Conservation (phyloP, 2,797 vertebrate species). For the Zenarchopterus dispar region DNA sequence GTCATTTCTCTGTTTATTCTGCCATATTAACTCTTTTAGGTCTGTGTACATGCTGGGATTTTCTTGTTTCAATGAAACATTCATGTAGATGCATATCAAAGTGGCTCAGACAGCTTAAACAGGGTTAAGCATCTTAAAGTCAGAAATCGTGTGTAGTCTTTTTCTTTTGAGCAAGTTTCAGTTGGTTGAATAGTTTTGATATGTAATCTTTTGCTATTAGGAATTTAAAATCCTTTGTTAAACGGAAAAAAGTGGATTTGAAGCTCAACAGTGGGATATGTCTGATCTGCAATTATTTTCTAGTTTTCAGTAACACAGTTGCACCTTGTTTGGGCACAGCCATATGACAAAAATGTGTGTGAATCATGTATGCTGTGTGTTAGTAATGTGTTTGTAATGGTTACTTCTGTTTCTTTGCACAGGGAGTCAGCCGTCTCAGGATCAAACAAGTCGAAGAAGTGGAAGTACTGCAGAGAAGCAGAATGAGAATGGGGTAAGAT, state of each 20-base stretch:
- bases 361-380: background rate
- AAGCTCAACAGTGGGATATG: no score
- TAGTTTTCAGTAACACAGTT: no score
- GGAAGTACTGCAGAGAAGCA: slow-evolving; percentile 81
- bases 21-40: background rate
- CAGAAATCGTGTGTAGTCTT: background rate
- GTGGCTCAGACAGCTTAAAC: background rate
- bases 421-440: slow-evolving; percentile 86
- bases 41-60: background rate
- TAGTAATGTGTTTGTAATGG: slow-evolving; percentile 14
- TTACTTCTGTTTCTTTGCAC: slow-evolving; percentile 46
- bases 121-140: no score
- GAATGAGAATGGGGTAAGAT: slow-evolving; percentile 84
- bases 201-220: no score
- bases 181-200: no score
- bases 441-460: slow-evolving; percentile 77
- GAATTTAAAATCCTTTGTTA: no score
- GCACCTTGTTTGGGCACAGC: no score
- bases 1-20: slow-evolving; percentile 13
- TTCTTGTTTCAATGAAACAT: background rate
- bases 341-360: no score
- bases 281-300: no score
- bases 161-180: slow-evolving; percentile 1
- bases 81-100: slow-evolving; percentile 1
- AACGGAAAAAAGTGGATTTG: no score